phyloP scores from a whole-genome alignment of 2,113 vertebrate species.

The Gnathonemus echidnorhynchus region DNA sequence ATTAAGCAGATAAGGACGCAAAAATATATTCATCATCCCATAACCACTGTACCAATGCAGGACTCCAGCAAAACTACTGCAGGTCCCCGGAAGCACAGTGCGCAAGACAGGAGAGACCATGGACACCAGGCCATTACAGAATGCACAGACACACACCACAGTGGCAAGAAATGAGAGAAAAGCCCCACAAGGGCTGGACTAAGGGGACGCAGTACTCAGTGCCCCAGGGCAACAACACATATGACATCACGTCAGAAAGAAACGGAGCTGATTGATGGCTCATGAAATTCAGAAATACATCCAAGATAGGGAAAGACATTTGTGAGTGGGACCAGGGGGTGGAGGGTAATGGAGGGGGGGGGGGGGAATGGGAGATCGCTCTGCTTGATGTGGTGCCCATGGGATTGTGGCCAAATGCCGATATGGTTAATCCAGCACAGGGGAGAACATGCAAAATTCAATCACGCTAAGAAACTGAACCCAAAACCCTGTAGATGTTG shows the following conservation, averaged over 20 bases:
- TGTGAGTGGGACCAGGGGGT: neutral
- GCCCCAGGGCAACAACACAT: neutral
- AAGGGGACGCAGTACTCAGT: neutral
- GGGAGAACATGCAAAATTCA: neutral
- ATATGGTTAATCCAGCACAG: neutral
- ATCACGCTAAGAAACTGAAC: neutral
- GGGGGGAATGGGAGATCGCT: neutral
- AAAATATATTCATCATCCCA: neutral
- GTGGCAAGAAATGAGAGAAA: neutral
- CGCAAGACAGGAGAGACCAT: neutral
- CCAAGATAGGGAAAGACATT: neutral
- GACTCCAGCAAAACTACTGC: neutral
- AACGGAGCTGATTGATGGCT: neutral
- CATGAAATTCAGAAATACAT: neutral
- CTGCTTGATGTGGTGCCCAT: neutral
- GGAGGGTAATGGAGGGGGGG: neutral
- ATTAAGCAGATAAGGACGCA: neutral
- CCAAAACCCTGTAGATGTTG: neutral
- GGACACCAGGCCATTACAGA: neutral
- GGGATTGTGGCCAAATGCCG: neutral
- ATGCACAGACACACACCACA: neutral
- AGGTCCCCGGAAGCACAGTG: neutral
- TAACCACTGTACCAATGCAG: neutral
- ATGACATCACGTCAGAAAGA: neutral
- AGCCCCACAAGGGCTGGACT: neutral